These are phyloP conservation scores for Drosophila helvetica DNA, from an alignment of 2,888 invertebrate species.

Conservation along the genomic window DNA sequence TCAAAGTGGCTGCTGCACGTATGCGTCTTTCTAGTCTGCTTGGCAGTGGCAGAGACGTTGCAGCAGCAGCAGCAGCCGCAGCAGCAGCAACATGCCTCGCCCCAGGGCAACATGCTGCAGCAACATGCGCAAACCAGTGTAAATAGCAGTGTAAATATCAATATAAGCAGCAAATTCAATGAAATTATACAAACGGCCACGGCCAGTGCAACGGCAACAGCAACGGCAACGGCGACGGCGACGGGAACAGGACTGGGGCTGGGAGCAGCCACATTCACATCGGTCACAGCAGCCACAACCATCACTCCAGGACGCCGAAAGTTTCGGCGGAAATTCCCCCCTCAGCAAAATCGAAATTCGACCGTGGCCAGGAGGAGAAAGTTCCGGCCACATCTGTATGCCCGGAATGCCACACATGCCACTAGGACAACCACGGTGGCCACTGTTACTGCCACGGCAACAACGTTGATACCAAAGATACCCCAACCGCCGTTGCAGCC, in stretches of 20 bases:
- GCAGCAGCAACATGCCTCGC: constrained; percentile 44
- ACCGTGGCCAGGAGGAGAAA: constrained; percentile 69
- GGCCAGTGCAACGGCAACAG: constrained; percentile 45
- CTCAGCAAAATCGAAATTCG: constrained; percentile 42
- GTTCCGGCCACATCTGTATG: constrained; percentile 55
- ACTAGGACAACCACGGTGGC: constrained; percentile 67
- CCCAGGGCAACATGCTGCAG: constrained; percentile 69
- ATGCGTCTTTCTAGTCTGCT: constrained; percentile 69
- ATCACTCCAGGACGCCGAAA: constrained; percentile 66
- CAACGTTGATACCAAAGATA: constrained; percentile 60
- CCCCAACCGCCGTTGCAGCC: constrained; percentile 54
- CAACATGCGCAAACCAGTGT: constrained; percentile 63
- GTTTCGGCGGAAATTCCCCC: constrained; percentile 70
- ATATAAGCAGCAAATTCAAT: constrained; percentile 70
- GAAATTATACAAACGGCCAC: constrained; percentile 74
- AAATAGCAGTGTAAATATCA: constrained; percentile 80
- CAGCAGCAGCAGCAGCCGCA: constrained; percentile 51
- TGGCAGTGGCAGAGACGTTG: constrained; percentile 62
- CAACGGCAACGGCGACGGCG: constrained; percentile 45
- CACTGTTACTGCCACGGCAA: constrained; percentile 52
- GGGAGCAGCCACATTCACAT: constrained; percentile 43
- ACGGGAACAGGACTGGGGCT: constrained; percentile 28
- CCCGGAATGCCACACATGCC: constrained; percentile 73
- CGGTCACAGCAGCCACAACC: constrained; percentile 44
- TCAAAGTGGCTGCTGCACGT: constrained; percentile 60